These are phyloP conservation scores for Omphaloscelis lunosa DNA, from an alignment of 2,888 invertebrate genomes.

Conservation along the genomic window DNA sequence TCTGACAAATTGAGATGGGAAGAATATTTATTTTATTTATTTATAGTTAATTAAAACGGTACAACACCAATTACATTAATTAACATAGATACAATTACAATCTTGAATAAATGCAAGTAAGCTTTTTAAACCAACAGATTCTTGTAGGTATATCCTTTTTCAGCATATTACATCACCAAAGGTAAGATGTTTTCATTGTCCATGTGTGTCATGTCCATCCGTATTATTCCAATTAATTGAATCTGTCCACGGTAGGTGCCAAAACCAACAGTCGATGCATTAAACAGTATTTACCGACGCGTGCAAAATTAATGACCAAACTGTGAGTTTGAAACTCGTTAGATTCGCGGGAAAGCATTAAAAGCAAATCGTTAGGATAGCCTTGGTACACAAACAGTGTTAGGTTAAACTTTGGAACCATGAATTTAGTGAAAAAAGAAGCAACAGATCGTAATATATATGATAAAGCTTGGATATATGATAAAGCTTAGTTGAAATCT, in stretches of 20 bases:
- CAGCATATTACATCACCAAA: conserved; percentile 42
- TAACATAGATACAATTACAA: too few species aligned
- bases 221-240: conserved; percentile 33
- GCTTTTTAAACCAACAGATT: conserved; percentile 16
- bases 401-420: conserved; percentile 1
- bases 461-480: background rate
- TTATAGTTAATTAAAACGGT: too few species aligned
- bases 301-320: conserved; percentile 50
- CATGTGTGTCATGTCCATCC: too few species aligned
- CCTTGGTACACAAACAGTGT: conserved; percentile 38
- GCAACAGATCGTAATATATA: background rate
- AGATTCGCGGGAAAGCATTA: conserved; percentile 48
- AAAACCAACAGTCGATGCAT: conserved; percentile 57
- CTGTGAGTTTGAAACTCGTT: conserved; percentile 46
- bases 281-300: conserved; percentile 45
- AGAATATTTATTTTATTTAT: too few species aligned
- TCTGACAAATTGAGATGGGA: background rate
- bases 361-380: conserved; percentile 35
- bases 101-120: conserved; percentile 38
- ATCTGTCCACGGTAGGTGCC: conserved; percentile 51
- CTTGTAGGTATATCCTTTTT: background rate
- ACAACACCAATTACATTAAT: too few species aligned
- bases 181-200: conserved; percentile 30
- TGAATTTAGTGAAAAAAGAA: conserved; percentile 1
- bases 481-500: background rate